Evolutionary conservation across 2,888 invertebrate species (phyloP).

Genomic region (Adelphocoris suturalis): DNA sequence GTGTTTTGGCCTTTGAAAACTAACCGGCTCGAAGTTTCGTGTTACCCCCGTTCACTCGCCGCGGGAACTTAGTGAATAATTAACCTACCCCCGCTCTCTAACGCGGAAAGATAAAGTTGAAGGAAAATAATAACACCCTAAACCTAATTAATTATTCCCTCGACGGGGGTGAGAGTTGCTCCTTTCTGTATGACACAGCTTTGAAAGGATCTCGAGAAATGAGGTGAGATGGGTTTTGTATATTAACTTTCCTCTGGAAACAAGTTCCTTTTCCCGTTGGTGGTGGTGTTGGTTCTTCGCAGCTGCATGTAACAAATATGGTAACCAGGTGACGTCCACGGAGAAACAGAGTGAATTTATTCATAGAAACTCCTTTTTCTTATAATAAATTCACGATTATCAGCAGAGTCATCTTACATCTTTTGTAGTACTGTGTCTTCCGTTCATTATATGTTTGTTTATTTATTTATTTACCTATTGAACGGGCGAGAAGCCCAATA

Average conservation of each 20-base stretch:
- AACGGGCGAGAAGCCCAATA: too few relatives aligned
- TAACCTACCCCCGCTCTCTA: conserved; percentile 14
- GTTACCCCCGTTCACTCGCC: neutral
- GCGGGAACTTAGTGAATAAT: conserved; percentile 40
- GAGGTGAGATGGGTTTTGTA: conserved; percentile 17
- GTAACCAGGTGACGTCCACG: too few relatives aligned
- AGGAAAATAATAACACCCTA: conserved; percentile 50
- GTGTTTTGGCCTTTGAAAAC: neutral
- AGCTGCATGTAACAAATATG: neutral
- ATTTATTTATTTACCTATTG: too few relatives aligned
- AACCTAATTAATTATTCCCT: conserved; percentile 61
- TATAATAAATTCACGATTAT: too few relatives aligned
- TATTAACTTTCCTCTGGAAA: neutral
- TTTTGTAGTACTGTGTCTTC: too few relatives aligned
- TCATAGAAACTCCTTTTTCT: too few relatives aligned
- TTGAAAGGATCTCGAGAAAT: conserved; percentile 22
- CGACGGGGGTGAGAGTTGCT: neutral
- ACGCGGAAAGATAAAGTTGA: conserved; percentile 47
- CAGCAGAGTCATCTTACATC: too few relatives aligned
- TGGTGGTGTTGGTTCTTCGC: neutral
- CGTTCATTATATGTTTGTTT: too few relatives aligned
- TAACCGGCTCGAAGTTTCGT: neutral
- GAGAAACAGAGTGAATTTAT: too few relatives aligned
- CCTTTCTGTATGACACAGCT: conserved; percentile 7
- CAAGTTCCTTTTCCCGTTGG: neutral